Base-by-base conservation (phyloP, 2,888 invertebrate species). In the Agonum fuliginosum region DNA sequence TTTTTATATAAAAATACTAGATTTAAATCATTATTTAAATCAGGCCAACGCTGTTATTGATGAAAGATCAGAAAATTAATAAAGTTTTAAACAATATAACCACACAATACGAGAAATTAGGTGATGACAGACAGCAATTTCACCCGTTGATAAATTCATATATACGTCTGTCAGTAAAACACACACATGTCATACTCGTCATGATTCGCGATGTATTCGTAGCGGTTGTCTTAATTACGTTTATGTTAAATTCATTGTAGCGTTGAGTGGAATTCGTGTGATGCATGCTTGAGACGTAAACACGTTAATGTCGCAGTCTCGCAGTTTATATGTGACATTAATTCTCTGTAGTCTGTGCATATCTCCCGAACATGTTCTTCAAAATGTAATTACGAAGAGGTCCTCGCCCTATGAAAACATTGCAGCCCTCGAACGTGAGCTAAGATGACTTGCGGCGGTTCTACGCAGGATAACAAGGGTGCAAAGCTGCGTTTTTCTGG, bases 271-370 rank as follows among this genome's bases (percentile, higher is more conserved):
- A 41, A 22, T 67, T 41, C 20, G 20, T n/a, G 67, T 41, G 67
- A 37, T 41, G 67, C 67, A 67, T 20, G 67, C 41, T 19, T 17
- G 37, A 67, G 67, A 41, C 67, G 22, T 67, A 67, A 67, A 67
- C 54, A 70, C 46, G 70, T 46, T 70, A 70, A 70, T 43, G 70
- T 70, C 20, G 22, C 43, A 37, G 70, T 70, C 46, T 70, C 20
- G 22, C 43, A 37, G 70, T 70, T 70, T 70, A 70, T 70, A 46
- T 70, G 46, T 70, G 70, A 70, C 46, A 12, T 70, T 70, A 70
- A 70, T 70, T 43, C 43, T 27, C 10, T 10, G 70, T 70, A 70
- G 22, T 27, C 10, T 10, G 70, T 70, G 46, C 70, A 70, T 43
- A 46, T 70, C 43, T 70, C 22, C 46, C 46, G 20, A 70, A 46